phyloP scores from a whole-genome alignment of 2,113 vertebrate genomes.

The Galbula dea region DNA sequence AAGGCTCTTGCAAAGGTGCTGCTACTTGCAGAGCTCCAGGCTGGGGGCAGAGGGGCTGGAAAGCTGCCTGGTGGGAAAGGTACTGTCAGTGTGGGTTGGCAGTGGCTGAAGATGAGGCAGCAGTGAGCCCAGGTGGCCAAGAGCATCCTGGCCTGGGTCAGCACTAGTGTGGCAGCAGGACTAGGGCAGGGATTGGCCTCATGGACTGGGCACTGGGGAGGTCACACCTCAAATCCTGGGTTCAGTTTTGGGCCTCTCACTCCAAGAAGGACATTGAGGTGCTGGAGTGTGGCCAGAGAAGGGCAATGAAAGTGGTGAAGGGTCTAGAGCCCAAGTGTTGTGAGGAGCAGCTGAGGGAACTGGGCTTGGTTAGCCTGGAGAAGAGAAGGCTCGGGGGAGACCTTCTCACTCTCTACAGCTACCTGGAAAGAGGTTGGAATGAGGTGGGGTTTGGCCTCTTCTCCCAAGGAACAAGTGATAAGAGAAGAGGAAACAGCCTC shows the following conservation, averaged over 20 bases:
- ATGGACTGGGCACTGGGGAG: background rate
- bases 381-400: no score
- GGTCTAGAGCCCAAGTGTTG: no score
- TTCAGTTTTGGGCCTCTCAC: background rate
- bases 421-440: no score
- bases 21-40: background rate
- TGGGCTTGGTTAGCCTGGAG: no score
- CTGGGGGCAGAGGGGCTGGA: background rate
- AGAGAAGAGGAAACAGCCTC: no score
- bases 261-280: no score
- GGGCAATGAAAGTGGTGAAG: no score
- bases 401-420: no score
- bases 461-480: no score
- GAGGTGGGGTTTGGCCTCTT: no score
- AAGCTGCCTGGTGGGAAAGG: background rate
- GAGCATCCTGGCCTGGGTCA: background rate
- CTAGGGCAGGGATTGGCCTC: background rate
- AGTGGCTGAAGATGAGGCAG: background rate
- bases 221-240: background rate
- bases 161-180: background rate
- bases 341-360: no score
- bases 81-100: background rate
- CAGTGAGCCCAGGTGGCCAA: background rate
- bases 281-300: no score
- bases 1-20: fast-evolving